Conservation (phyloP, 2,113 vertebrate genomes). For the Apaloderma vittatum region DNA sequence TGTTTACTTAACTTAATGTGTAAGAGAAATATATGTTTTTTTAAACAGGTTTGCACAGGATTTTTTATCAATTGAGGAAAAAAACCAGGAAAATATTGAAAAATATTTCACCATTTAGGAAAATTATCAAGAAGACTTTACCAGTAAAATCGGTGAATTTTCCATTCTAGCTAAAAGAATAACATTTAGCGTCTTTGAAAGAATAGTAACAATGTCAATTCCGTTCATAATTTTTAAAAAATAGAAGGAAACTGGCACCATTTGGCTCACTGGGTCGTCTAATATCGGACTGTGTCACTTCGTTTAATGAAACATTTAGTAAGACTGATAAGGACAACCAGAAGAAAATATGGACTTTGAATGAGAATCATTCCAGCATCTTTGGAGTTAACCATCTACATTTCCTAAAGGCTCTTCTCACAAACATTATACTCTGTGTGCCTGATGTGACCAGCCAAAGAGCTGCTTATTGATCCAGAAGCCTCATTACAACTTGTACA, state of each 20-base stretch:
- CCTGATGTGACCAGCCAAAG: constrained; percentile 57
- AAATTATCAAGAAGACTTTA: neutral
- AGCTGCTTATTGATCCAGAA: constrained; percentile 68
- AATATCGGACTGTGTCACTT: neutral
- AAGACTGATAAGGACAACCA: neutral
- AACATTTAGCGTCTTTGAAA: neutral
- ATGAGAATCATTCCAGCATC: neutral
- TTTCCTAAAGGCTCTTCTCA: constrained; percentile 28
- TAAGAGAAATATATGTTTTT: neutral
- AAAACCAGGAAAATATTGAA: neutral
- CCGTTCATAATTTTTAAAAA: neutral
- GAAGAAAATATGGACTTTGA: neutral
- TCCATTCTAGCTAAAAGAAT: neutral
- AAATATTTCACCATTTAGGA: neutral
- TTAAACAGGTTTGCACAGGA: neutral
- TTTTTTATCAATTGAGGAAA: neutral
- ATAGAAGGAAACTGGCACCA: neutral
- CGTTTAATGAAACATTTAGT: neutral
- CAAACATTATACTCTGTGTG: neutral
- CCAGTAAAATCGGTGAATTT: neutral
- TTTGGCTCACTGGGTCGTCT: neutral
- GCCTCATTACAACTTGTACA: constrained; percentile 74
- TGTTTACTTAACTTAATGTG: neutral
- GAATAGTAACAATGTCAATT: neutral
- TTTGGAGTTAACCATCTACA: constrained; percentile 40